Conservation (phyloP, 2,888 invertebrate species). For the Drosophila tripunctata region DNA sequence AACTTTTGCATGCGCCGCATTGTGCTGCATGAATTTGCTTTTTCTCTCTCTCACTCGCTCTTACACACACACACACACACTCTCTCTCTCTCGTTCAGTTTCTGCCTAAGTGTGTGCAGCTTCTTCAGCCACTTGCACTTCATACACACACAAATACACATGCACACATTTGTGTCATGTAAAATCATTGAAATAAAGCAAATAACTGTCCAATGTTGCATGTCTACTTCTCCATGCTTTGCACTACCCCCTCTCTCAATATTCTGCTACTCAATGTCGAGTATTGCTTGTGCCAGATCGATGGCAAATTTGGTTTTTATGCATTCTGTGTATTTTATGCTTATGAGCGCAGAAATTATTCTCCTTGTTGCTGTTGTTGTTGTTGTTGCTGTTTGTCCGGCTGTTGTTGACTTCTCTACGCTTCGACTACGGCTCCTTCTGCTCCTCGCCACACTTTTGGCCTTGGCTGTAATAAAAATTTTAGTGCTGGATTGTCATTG, state of each 20-base stretch:
- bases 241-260: background rate
- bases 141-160: background rate
- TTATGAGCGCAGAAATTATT: conserved; percentile 62
- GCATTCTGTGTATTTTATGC: conserved; percentile 58
- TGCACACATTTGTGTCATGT: conserved; percentile 66
- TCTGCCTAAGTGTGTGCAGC: conserved; percentile 24
- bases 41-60: background rate
- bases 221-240: conserved; percentile 13
- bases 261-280: background rate
- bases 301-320: conserved; percentile 26
- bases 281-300: conserved; percentile 8
- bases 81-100: background rate
- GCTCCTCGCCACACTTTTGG: background rate
- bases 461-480: conserved; percentile 48
- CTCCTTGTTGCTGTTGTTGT: conserved; percentile 32
- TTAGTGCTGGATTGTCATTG: conserved; percentile 49
- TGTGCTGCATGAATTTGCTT: conserved; percentile 4
- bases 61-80: no score
- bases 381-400: conserved; percentile 43
- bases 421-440: background rate
- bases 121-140: conserved; percentile 30
- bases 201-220: conserved; percentile 64
- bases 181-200: conserved; percentile 77
- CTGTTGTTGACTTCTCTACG: conserved; percentile 12
- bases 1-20: background rate